Percentiles rank a stretch among this genome's conserved stretches.
Conservation (phyloP, 2,797 vertebrate species). For the Dermochelys coriacea region DNA sequence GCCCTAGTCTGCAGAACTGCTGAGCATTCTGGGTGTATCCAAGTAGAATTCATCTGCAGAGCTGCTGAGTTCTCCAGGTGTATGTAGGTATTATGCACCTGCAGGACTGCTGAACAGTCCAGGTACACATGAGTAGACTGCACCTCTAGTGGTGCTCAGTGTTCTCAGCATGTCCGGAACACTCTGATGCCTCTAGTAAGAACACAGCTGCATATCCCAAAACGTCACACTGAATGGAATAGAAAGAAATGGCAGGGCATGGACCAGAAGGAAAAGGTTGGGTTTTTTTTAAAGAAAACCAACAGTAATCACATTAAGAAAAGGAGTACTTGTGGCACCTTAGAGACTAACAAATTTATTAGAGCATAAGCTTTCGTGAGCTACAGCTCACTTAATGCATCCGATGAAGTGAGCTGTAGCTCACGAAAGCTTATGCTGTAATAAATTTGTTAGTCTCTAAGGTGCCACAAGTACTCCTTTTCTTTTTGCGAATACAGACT, state of each 20-base stretch:
- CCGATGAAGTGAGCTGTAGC: no score
- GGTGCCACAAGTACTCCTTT: no score
- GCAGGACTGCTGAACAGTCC: neutral
- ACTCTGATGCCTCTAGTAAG: accelerated
- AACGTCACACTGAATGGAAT: neutral
- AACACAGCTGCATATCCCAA: neutral
- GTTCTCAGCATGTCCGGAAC: neutral
- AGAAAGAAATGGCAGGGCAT: neutral
- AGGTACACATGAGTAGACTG: neutral
- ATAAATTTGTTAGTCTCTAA: no score
- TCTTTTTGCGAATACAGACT: no score
- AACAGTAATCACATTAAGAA: no score
- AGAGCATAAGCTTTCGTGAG: no score
- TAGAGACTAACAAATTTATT: no score
- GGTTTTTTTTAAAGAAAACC: neutral
- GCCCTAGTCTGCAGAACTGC: neutral
- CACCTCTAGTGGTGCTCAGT: accelerated
- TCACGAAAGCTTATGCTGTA: no score
- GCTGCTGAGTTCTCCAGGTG: neutral
- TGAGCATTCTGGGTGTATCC: neutral
- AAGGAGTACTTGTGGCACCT: no score
- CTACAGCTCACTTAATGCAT: no score
- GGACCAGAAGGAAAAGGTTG: neutral
- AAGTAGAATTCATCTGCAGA: neutral
- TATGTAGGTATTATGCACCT: no score